Evolutionary conservation across 2,113 vertebrate genomes (phyloP).

Genomic region (Microcebus murinus): DNA sequence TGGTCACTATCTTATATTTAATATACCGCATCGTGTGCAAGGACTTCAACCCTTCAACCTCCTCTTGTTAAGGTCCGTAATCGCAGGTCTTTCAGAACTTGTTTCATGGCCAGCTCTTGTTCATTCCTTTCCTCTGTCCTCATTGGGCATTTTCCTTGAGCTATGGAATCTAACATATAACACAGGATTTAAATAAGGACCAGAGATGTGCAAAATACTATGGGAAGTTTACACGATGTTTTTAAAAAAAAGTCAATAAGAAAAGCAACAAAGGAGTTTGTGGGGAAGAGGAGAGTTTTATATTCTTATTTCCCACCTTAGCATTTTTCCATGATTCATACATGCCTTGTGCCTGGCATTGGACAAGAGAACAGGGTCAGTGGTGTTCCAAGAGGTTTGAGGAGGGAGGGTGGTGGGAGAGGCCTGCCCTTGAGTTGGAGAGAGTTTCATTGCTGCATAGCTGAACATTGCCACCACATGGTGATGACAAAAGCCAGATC

Average conservation of each 20-base stretch:
- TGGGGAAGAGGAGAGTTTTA: neutral
- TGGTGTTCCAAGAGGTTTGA: neutral
- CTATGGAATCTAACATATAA: neutral
- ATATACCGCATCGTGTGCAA: rapidly evolving
- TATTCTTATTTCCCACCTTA: neutral
- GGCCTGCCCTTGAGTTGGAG: neutral
- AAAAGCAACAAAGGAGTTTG: neutral
- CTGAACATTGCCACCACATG: neutral
- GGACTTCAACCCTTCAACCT: neutral
- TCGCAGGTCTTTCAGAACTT: neutral
- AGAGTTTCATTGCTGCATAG: neutral
- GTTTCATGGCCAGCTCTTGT: neutral
- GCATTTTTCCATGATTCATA: neutral
- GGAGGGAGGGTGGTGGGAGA: neutral
- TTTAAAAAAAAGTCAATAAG: neutral
- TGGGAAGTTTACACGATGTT: neutral
- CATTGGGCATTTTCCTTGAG: neutral
- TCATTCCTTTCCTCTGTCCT: neutral
- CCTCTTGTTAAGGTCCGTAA: neutral
- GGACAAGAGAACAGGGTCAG: too few species aligned
- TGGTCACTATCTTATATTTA: neutral
- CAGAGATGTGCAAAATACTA: neutral
- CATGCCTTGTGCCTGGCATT: neutral
- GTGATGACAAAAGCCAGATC: neutral
- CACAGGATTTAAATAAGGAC: conserved; percentile 5